Conservation (phyloP, 2,888 invertebrate genomes). For the Crioceris asparagi region DNA sequence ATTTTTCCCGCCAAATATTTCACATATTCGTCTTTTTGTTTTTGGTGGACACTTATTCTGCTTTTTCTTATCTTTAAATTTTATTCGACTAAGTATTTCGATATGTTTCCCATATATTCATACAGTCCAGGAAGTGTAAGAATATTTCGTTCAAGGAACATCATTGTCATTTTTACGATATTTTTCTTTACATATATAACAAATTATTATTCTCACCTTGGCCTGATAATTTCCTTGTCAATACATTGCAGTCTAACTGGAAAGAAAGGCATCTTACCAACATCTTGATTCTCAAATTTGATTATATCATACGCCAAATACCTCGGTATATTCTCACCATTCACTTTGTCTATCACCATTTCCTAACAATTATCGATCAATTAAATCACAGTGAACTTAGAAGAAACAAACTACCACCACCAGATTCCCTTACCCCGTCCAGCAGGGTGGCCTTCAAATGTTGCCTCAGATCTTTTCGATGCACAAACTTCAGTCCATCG, state of each 20-base stretch:
- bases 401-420: background rate
- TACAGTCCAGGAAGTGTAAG: too few species aligned
- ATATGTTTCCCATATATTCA: too few species aligned
- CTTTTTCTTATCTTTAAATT: too few species aligned
- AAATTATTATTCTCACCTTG: slow-evolving; percentile 40
- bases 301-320: slow-evolving; percentile 94
- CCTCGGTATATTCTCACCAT: slow-evolving; percentile 66
- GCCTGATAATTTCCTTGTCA: slow-evolving; percentile 56
- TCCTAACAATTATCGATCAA: slow-evolving; percentile 53
- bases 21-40: too few species aligned
- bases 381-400: background rate
- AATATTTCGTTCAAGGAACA: too few species aligned
- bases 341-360: slow-evolving; percentile 87
- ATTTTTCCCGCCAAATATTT: too few species aligned
- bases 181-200: too few species aligned
- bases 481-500: slow-evolving; percentile 66
- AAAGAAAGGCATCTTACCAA: slow-evolving; percentile 66
- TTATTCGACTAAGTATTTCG: too few species aligned
- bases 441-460: slow-evolving; percentile 74
- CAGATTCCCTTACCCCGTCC: slow-evolving; percentile 72
- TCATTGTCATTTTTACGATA: too few species aligned
- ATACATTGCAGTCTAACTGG: slow-evolving; percentile 70
- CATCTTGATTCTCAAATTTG: slow-evolving; percentile 65
- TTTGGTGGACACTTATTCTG: too few species aligned
- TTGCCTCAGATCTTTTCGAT: slow-evolving; percentile 56